These are phyloP conservation scores for Anneissia japonica DNA, from an alignment of 35 echinoderm and acorn worm genomes.

Conservation along the genomic window DNA sequence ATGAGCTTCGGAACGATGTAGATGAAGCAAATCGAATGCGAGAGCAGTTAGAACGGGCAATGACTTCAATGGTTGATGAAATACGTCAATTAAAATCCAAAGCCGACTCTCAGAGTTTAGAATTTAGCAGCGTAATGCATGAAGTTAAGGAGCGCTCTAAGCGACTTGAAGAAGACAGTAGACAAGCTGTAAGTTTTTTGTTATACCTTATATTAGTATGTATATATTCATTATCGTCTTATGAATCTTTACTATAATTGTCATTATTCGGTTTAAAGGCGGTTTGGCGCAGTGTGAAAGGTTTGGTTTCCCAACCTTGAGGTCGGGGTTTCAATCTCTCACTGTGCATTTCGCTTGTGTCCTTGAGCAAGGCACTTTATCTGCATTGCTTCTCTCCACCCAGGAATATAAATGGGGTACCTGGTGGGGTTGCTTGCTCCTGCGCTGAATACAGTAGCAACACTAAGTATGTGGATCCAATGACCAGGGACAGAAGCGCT, in stretches of 20 bases:
- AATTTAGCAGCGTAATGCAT: conserved; percentile 68
- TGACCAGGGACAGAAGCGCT: too few relatives aligned
- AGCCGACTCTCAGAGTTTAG: conserved; percentile 47
- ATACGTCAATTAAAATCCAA: conserved; percentile 72
- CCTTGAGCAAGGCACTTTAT: too few relatives aligned
- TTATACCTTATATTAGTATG: background rate
- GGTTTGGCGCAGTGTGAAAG: too few relatives aligned
- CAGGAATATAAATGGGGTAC: too few relatives aligned
- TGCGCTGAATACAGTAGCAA: too few relatives aligned
- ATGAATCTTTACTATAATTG: background rate
- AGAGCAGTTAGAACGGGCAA: conserved; percentile 88
- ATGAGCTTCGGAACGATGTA: conserved; percentile 81
- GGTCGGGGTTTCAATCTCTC: too few relatives aligned
- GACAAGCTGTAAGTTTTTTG: conserved; percentile 66
- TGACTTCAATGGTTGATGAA: conserved; percentile 83
- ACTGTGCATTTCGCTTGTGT: too few relatives aligned
- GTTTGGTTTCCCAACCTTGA: too few relatives aligned
- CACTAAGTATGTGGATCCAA: too few relatives aligned
- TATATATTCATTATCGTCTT: background rate
- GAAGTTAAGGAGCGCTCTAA: conserved; percentile 90
- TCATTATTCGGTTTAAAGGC: too few relatives aligned
- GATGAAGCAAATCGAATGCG: conserved; percentile 84
- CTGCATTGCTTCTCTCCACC: too few relatives aligned
- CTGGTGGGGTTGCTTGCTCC: too few relatives aligned
- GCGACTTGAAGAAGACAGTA: conserved; percentile 83